Evolutionary conservation across 2,113 vertebrate species (phyloP).

Genomic region (Calidris pygmaea): DNA sequence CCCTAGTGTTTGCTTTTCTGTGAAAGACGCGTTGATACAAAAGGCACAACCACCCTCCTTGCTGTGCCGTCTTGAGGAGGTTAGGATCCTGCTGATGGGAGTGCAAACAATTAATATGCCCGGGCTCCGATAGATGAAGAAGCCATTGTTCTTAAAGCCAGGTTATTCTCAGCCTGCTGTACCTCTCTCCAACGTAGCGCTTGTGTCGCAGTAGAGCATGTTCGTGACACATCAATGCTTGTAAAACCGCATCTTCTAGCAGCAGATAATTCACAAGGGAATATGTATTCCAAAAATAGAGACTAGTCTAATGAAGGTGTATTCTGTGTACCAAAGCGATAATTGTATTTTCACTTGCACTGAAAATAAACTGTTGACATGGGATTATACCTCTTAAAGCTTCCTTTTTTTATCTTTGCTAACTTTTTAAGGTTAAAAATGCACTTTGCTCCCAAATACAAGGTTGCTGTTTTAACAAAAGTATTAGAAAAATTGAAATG

Average conservation of each 20-base stretch:
- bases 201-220: not conserved
- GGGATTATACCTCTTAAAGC: conserved; percentile 42
- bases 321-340: conserved; percentile 29
- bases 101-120: not conserved
- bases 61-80: not conserved
- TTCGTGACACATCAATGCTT: not conserved
- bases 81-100: not conserved
- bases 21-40: not conserved
- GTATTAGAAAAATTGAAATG: not conserved
- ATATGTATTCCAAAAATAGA: not conserved
- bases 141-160: not conserved
- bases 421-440: not conserved
- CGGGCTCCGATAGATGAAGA: not conserved
- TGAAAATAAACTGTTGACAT: conserved; percentile 59
- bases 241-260: not conserved
- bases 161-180: not conserved
- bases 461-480: not conserved
- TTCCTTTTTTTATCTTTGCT: not conserved
- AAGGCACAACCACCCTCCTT: not conserved
- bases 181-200: not conserved
- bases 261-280: not conserved
- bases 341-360: conserved; percentile 47
- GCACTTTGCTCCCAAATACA: not conserved
- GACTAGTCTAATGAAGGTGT: conserved; percentile 21
- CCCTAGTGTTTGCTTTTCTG: not conserved